Base-by-base conservation (phyloP, 2,888 invertebrate species). In the Troglohyphantes excavatus region DNA sequence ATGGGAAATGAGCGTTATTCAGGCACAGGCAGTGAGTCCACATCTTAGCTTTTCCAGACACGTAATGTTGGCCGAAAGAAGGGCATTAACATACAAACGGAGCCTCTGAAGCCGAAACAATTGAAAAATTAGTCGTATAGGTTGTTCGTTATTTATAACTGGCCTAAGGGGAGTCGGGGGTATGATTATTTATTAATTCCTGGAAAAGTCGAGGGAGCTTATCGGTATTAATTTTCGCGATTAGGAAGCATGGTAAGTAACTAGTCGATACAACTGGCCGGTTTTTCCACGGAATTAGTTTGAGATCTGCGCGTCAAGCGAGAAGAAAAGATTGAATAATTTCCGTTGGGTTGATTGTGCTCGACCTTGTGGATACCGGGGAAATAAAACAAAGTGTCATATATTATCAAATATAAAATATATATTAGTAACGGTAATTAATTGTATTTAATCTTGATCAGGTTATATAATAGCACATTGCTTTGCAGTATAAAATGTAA, bases 61-160 rank as follows among this genome's bases (percentile, higher is more conserved):
- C 88, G 88, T 81, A 88, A 78, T 43, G 46, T 33, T 29, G 46
- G 53, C 65, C 33, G 39, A 72, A 79, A 29, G 27, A 19, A 53
- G 75, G 33, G 39, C 81, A 88, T 88, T 88, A 88, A 65, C 88
- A 88, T 88, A 82, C 81, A 75, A 82, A 82, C 39, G n/a, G 75
- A 61, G 46, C 65, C 23, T 46, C 21, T 59, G 27, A 19, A 68
- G 73, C 67, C 53, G 61, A 73, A 79, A 81, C 75, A 75, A 88
- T 88, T 88, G 88, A 82, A 88, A 88, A 82, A 82, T 88, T 88
- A 88, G 79, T 79, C 39, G 76, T 59, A 85, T 33, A 39, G 76
- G 46, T 27, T 76, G 75, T 72, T 72, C 63, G 29, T 79, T 53
- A 81, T 73, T 87, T 79, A 73, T 87, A 73, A 79, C 65, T 65